phyloP scores from a whole-genome alignment of 2,888 invertebrate species.

The Lottia scabra region DNA sequence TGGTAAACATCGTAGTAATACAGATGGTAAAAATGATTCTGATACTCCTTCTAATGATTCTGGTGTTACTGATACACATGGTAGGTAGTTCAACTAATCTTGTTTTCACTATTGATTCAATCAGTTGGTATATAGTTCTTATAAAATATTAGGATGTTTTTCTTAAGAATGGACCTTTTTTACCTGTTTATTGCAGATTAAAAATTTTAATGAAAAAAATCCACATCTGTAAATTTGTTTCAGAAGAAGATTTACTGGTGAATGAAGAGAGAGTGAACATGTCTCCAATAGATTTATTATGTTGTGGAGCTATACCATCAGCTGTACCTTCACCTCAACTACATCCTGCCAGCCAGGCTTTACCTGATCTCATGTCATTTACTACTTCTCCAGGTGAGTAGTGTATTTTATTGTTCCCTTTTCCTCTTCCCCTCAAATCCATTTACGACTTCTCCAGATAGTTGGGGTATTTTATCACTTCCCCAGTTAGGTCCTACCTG shows the following conservation, averaged over 20 bases:
- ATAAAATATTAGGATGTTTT: too few species aligned
- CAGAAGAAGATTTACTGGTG: background rate
- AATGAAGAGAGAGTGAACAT: background rate
- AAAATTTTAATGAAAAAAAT: too few species aligned
- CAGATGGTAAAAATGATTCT: slow-evolving; percentile 33
- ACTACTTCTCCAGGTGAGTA: slow-evolving; percentile 36
- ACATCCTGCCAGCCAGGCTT: slow-evolving; percentile 33
- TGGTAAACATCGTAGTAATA: slow-evolving; percentile 25
- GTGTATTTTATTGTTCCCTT: too few species aligned
- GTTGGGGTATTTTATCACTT: background rate
- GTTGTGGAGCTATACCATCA: slow-evolving; percentile 53
- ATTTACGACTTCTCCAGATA: slow-evolving; percentile 43
- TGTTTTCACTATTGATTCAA: background rate
- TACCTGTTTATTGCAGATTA: too few species aligned
- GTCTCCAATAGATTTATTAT: slow-evolving; percentile 44
- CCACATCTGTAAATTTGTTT: too few species aligned
- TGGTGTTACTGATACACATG: slow-evolving; percentile 40
- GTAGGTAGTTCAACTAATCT: slow-evolving; percentile 17
- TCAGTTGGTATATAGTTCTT: too few species aligned
- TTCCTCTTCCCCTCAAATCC: slow-evolving; percentile 1
- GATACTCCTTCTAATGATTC: slow-evolving; percentile 52
- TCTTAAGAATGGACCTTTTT: background rate
- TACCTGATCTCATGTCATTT: slow-evolving; percentile 53
- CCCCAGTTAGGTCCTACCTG: too few species aligned
- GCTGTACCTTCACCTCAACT: slow-evolving; percentile 61